phyloP scores from a whole-genome alignment of 1,140 invertebrate species.

The Tetramorium parvispinum region DNA sequence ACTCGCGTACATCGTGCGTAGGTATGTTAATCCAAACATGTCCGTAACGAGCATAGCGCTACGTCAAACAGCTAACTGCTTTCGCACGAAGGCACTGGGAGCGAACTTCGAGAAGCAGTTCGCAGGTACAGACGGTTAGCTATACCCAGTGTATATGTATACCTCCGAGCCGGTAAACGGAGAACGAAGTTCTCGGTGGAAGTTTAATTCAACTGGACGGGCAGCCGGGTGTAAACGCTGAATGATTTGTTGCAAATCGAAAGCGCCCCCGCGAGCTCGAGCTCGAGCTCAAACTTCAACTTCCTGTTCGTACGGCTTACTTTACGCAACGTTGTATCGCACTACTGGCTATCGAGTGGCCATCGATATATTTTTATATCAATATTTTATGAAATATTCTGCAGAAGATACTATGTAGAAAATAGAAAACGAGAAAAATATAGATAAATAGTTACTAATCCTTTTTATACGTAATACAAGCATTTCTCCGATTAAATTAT shows the following conservation, averaged over 20 bases:
- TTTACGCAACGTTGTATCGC: constrained; percentile 37
- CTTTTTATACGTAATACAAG: not conserved
- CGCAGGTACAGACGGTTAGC: constrained; percentile 69
- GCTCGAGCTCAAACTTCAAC: constrained; percentile 30
- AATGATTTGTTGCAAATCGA: constrained; percentile 83
- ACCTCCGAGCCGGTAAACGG: constrained; percentile 56
- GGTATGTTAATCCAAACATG: constrained; percentile 67
- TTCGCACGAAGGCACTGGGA: constrained; percentile 72
- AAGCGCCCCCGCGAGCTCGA: constrained; percentile 61
- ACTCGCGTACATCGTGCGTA: constrained; percentile 37
- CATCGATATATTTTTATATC: constrained; percentile 18
- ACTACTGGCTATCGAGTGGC: constrained; percentile 12
- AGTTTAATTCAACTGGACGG: constrained; percentile 82
- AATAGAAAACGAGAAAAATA: not conserved
- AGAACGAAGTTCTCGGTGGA: constrained; percentile 76
- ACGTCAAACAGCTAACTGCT: constrained; percentile 79
- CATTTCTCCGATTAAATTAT: not conserved
- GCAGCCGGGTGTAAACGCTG: constrained; percentile 77
- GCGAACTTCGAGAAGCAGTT: constrained; percentile 72
- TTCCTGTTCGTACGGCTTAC: constrained; percentile 39
- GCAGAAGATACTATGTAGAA: not conserved
- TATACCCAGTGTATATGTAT: constrained; percentile 74
- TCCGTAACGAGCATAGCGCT: constrained; percentile 64
- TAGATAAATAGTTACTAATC: not conserved
- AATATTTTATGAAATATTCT: not conserved